Percentiles rank a stretch among this genome's conserved stretches.
Conservation (phyloP, 2,888 invertebrate genomes). For the Metalampra italica region DNA sequence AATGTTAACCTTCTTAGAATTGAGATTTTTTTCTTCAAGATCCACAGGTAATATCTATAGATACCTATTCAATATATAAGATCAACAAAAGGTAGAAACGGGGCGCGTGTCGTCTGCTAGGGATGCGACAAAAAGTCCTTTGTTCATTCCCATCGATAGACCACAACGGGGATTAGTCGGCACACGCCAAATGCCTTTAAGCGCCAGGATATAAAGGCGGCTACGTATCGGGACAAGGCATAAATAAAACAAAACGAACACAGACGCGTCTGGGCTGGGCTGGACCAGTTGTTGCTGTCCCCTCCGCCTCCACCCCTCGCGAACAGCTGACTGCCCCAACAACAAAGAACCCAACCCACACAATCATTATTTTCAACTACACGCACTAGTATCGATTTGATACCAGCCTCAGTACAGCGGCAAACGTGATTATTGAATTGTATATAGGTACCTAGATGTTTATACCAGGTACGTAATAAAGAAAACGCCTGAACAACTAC, state of each 20-base stretch:
- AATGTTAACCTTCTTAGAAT: neutral
- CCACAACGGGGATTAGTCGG: too few relatives aligned
- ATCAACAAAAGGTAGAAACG: too few relatives aligned
- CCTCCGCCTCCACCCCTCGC: constrained; percentile 27
- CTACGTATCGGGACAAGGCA: too few relatives aligned
- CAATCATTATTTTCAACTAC: constrained; percentile 24
- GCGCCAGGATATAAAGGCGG: too few relatives aligned
- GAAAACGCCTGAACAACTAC: constrained; percentile 6
- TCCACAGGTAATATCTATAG: too few relatives aligned
- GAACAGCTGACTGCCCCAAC: constrained; percentile 67
- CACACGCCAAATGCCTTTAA: too few relatives aligned
- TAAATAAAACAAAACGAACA: too few relatives aligned
- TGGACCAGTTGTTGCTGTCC: constrained; percentile 43
- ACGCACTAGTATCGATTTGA: constrained; percentile 19
- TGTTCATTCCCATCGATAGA: too few relatives aligned
- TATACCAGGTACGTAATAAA: neutral
- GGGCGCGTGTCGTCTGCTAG: too few relatives aligned
- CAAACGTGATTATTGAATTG: constrained; percentile 20
- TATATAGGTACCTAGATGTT: constrained; percentile 9
- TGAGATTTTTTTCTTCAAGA: neutral
- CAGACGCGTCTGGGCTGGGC: constrained; percentile 23
- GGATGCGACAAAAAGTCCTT: too few relatives aligned
- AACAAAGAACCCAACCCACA: constrained; percentile 62
- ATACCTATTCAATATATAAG: too few relatives aligned
- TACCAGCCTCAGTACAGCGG: neutral